These are phyloP conservation scores for Microcebus tavaratra DNA, from an alignment of 2,113 vertebrate species.

Conservation along the genomic window DNA sequence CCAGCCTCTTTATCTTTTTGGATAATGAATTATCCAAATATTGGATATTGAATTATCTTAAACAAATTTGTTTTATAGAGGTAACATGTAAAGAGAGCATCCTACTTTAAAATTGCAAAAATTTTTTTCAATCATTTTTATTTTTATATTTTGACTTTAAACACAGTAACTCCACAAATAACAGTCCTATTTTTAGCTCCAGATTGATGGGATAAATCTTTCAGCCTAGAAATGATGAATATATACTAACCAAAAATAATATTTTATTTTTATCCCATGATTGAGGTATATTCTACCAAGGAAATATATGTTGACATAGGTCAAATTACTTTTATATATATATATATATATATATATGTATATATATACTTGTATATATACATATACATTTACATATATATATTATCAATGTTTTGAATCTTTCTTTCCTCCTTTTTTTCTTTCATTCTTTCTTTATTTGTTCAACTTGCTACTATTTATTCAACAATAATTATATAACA, in stretches of 20 bases:
- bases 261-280: background rate
- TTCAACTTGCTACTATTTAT: background rate
- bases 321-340: background rate
- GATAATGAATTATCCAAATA: background rate
- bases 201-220: background rate
- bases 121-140: background rate
- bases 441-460: background rate
- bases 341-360: background rate
- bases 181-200: background rate
- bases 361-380: background rate
- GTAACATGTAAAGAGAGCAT: background rate
- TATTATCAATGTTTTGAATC: background rate
- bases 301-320: background rate
- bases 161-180: background rate
- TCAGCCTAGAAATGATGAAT: background rate
- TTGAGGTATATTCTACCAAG: background rate
- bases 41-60: background rate
- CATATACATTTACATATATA: background rate
- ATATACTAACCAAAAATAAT: background rate
- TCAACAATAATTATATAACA: background rate
- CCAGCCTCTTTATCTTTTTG: background rate
- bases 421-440: background rate
- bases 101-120: background rate
- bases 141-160: conserved; percentile 10
- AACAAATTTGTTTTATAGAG: background rate